Evolutionary conservation across 1,140 invertebrate species (phyloP).

Genomic region (Drosophila sp.): DNA sequence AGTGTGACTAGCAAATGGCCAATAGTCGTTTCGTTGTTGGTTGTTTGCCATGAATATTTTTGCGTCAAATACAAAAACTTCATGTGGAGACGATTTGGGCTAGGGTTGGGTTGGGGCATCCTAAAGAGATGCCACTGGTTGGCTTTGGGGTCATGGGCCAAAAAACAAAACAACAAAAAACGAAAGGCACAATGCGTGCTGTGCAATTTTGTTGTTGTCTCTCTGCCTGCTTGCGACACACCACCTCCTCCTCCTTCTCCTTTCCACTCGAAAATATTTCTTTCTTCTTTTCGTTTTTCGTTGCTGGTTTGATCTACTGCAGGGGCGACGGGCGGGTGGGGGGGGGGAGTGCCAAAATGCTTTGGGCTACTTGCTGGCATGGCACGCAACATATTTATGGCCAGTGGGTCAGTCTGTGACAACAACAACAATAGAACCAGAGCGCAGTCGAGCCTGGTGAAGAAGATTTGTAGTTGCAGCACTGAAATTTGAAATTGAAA

Average conservation of each 20-base stretch:
- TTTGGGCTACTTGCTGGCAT: conserved; percentile 44
- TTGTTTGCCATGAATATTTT: conserved; percentile 71
- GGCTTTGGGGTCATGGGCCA: conserved; percentile 31
- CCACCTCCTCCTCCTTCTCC: conserved; percentile 29
- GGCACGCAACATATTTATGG: conserved; percentile 79
- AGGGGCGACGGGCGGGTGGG: neutral
- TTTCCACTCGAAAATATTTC: conserved; percentile 2
- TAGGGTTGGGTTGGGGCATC: neutral
- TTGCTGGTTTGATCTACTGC: conserved; percentile 64
- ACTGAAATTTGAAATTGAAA: conserved; percentile 80
- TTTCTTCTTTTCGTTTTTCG: conserved; percentile 26
- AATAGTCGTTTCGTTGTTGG: conserved; percentile 49
- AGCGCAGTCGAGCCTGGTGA: conserved; percentile 52
- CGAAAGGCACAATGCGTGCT: conserved; percentile 51
- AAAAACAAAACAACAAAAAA: conserved; percentile 27
- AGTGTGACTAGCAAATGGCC: conserved; percentile 60
- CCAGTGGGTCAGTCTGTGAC: conserved; percentile 70
- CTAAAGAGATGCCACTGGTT: conserved; percentile 13
- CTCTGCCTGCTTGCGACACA: conserved; percentile 54
- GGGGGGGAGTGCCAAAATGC: conserved; percentile 37
- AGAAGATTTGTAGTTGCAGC: conserved; percentile 76
- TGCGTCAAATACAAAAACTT: conserved; percentile 69
- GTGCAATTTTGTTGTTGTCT: conserved; percentile 33
- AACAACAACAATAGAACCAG: conserved; percentile 42
- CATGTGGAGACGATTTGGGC: conserved; percentile 22